Conservation (phyloP, 2,113 vertebrate species). For the Cyphomyrus discorhynchus region DNA sequence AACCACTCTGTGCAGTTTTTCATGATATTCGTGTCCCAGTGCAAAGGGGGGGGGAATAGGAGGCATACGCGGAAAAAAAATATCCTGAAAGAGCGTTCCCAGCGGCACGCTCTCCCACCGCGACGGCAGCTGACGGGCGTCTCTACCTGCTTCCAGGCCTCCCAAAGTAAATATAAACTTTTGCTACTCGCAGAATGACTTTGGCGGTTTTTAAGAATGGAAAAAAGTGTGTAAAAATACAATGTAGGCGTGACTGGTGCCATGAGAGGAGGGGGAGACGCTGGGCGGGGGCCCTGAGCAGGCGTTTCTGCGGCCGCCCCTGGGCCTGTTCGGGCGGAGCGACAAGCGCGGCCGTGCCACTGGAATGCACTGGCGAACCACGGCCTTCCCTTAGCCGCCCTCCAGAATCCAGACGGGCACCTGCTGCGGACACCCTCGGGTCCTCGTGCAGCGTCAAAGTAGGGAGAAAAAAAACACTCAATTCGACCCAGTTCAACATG, state of each 20-base stretch:
- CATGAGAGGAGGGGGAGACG: conserved; percentile 7
- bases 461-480: background rate
- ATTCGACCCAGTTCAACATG: background rate
- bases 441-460: background rate
- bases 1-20: background rate
- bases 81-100: background rate
- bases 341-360: conserved; percentile 44
- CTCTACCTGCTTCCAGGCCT: conserved; percentile 51
- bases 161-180: conserved; percentile 60
- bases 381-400: conserved; percentile 55
- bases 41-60: background rate
- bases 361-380: conserved; percentile 59
- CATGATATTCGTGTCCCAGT: background rate
- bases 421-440: conserved; percentile 34
- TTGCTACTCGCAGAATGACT: conserved; percentile 49
- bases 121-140: conserved; percentile 36
- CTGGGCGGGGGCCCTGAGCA: background rate
- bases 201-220: conserved; percentile 54
- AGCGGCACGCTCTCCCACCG: conserved; percentile 10
- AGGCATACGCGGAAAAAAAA: conserved; percentile 8
- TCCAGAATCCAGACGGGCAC: conserved; percentile 54
- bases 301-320: conserved; percentile 52
- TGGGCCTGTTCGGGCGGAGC: conserved; percentile 43
- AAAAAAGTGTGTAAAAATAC: conserved; percentile 57
- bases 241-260: conserved; percentile 38